These are phyloP conservation scores for Bubo blakistoni DNA, from an alignment of 2,113 vertebrate genomes.

Conservation along the genomic window DNA sequence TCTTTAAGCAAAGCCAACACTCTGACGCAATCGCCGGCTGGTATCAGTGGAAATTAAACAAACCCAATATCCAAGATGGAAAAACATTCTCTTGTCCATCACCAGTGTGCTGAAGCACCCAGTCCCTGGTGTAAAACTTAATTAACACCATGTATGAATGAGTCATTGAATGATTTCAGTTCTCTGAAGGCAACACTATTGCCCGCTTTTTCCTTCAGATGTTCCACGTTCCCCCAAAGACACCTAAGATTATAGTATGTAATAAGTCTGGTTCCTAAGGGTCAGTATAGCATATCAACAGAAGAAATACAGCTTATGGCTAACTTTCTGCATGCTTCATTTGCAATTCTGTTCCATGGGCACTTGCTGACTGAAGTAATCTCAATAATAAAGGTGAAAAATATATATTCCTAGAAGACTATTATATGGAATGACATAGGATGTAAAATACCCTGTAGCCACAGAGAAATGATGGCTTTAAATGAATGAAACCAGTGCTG, in stretches of 20 bases:
- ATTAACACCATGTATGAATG: neutral
- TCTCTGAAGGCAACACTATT: neutral
- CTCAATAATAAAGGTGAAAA: conserved; percentile 2
- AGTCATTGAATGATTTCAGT: neutral
- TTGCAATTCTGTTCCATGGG: neutral
- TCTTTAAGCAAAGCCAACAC: neutral
- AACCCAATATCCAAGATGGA: neutral
- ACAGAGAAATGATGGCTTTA: neutral
- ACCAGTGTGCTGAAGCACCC: neutral
- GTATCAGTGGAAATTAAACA: neutral
- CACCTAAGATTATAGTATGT: neutral
- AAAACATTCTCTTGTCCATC: neutral
- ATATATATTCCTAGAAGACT: neutral
- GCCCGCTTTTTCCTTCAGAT: neutral
- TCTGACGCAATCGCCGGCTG: accelerated
- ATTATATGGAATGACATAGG: neutral
- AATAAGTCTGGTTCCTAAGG: neutral
- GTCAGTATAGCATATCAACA: neutral
- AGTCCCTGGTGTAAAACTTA: neutral
- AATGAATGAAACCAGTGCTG: conserved; percentile 26
- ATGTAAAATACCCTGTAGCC: neutral
- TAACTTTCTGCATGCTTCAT: neutral
- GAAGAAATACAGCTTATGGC: neutral
- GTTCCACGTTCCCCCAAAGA: neutral
- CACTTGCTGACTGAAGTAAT: neutral